Conservation (phyloP, 2,888 invertebrate species). For the Drosophila setosimentum region DNA sequence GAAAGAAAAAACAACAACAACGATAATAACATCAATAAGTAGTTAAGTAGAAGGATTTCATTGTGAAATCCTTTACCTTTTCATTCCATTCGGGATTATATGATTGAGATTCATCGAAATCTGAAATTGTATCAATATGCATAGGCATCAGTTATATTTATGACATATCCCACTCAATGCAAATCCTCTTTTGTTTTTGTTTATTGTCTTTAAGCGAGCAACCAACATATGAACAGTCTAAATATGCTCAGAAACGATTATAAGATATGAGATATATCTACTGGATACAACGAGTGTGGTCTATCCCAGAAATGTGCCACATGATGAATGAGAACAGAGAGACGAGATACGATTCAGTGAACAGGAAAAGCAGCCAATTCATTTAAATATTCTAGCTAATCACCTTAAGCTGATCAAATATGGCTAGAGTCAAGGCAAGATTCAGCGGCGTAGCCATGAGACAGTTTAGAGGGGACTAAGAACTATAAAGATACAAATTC, state of each 20-base stretch:
- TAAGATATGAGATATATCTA: constrained; percentile 15
- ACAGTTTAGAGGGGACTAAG: background rate
- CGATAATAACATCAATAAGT: constrained; percentile 35
- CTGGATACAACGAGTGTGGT: constrained; percentile 20
- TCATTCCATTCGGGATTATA: constrained; percentile 85
- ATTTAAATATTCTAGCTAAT: constrained; percentile 12
- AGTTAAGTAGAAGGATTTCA: constrained; percentile 55
- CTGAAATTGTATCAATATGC: constrained; percentile 82
- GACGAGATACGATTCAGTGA: constrained; percentile 9
- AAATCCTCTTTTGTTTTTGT: constrained; percentile 3
- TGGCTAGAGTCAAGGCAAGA: constrained; percentile 1
- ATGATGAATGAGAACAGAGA: constrained; percentile 29
- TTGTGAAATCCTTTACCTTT: constrained; percentile 83
- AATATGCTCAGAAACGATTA: constrained; percentile 34
- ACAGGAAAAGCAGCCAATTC: constrained; percentile 7
- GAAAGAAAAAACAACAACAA: constrained; percentile 45
- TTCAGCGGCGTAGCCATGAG: constrained; percentile 21
- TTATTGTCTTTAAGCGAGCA: constrained; percentile 37
- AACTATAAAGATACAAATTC: background rate
- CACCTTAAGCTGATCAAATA: background rate
- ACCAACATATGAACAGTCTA: constrained; percentile 49
- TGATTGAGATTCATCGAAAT: constrained; percentile 85
- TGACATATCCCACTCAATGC: constrained; percentile 16
- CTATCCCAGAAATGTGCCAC: constrained; percentile 26
- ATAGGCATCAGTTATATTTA: constrained; percentile 47